Percentiles rank a stretch among this genome's conserved stretches.
These are phyloP conservation scores for Lathamus discolor DNA, from an alignment of 2,113 vertebrate species.

Conservation along the genomic window DNA sequence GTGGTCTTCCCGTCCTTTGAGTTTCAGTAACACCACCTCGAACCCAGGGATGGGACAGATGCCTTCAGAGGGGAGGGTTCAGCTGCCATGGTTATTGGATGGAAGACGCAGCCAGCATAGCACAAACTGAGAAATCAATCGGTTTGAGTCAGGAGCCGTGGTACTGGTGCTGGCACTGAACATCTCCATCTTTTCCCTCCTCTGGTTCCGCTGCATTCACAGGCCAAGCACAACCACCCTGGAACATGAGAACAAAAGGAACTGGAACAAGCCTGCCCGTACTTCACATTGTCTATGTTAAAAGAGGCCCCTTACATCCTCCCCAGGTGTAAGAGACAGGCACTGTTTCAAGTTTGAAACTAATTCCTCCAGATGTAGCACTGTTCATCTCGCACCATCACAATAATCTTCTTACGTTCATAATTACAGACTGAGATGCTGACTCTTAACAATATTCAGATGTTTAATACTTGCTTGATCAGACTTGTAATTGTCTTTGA, in stretches of 20 bases:
- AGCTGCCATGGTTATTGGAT: rapidly evolving
- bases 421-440: neutral
- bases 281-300: rapidly evolving
- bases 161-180: rapidly evolving
- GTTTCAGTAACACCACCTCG: rapidly evolving
- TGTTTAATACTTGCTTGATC: neutral
- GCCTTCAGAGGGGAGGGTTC: rapidly evolving
- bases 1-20: neutral
- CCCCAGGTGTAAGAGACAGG: neutral
- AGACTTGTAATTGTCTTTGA: neutral
- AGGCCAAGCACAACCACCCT: too few species aligned
- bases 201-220: rapidly evolving
- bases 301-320: neutral
- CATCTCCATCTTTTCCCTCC: neutral
- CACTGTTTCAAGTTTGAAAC: neutral
- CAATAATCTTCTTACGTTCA: neutral
- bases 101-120: neutral
- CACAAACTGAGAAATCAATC: neutral
- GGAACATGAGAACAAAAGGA: rapidly evolving
- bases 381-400: neutral
- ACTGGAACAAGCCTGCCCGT: rapidly evolving
- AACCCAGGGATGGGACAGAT: rapidly evolving
- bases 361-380: neutral
- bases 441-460: neutral
- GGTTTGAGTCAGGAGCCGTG: neutral